These are phyloP conservation scores for Xanthorhoe designata DNA, from an alignment of 2,888 invertebrate species.

Conservation along the genomic window DNA sequence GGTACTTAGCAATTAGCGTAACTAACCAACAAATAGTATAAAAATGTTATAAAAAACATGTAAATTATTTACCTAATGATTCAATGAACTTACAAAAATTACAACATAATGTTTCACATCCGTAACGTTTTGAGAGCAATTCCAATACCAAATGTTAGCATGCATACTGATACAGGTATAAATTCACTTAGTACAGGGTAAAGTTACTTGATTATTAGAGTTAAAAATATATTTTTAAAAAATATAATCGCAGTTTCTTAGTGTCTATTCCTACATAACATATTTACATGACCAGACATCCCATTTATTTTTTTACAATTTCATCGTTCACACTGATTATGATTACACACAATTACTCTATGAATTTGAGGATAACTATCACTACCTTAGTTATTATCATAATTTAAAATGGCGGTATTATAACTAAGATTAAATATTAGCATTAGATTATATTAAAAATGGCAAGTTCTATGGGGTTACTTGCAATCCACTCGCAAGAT, in stretches of 20 bases:
- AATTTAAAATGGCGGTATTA: slow-evolving; percentile 20
- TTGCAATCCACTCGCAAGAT: not conserved
- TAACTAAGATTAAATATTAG: slow-evolving; percentile 24
- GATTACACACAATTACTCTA: slow-evolving; percentile 17
- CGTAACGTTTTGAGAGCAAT: slow-evolving; percentile 63
- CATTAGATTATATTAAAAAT: slow-evolving; percentile 14
- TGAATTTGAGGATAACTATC: slow-evolving; percentile 17
- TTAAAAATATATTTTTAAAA: slow-evolving; percentile 68
- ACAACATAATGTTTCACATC: slow-evolving; percentile 72
- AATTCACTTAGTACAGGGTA: slow-evolving; percentile 41
- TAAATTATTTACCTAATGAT: slow-evolving; percentile 40
- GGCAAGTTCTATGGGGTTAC: slow-evolving; percentile 19
- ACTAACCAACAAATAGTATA: slow-evolving; percentile 59
- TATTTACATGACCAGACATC: slow-evolving; percentile 71
- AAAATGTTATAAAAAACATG: slow-evolving; percentile 52
- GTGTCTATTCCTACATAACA: slow-evolving; percentile 65
- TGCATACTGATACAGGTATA: slow-evolving; percentile 33
- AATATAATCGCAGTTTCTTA: slow-evolving; percentile 70
- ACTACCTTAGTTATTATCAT: slow-evolving; percentile 11
- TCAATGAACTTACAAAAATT: slow-evolving; percentile 31
- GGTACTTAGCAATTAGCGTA: slow-evolving; percentile 56
- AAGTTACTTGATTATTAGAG: slow-evolving; percentile 35
- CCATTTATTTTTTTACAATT: slow-evolving; percentile 11
- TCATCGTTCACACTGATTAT: slow-evolving; percentile 18
- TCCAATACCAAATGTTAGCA: slow-evolving; percentile 44